Base-by-base conservation (phyloP, 2,797 vertebrate species). In the Amblyopsis hoosieri region DNA sequence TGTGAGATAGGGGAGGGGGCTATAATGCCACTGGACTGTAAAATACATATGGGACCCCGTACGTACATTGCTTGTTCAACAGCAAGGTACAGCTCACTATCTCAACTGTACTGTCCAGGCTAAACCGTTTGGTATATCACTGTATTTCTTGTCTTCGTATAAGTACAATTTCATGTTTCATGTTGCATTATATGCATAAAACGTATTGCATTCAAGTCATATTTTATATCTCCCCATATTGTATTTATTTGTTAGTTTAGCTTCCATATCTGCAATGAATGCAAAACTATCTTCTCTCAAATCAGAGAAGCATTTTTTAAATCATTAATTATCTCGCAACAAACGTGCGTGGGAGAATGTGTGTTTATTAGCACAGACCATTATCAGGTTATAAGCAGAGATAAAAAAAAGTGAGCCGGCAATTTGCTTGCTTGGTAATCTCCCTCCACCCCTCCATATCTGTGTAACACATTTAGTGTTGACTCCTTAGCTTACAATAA, bases 311-410 rank as follows among this genome's bases (percentile, higher is more conserved):
- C 23, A 29, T 29, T 42, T 42, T 42, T 42, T 42, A 42, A 42
- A 42, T 42, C 8, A 42, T 37, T 37, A 9, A 37, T 42, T 42
- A 42, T 42, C 37, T 42, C 2, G 7, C 37, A 42, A 37, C 9
- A 37, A 7, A 37, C 56, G 60, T 29, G 88, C 84, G 80, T 82
- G 88, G 63, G 71, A 71, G 60, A 78, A 82, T 29, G 23, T 54
- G 80, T 83, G 86, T 91, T 90, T 87, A 88, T 85, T 85, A 90
- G 85, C 82, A 67, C 53, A 78, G 80, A 79, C 76, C 65, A 84
- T 91, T 91, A 93, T 92, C 89, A 83, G 84, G 91, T 92, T 92
- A 29, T 29, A 91, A 83, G 79, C 81, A 80, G 81, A 78, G 65
- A 59, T 64, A 59, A 72, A 85, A 83, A 90, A 67, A 74, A 86